phyloP scores from a whole-genome alignment of 2,888 invertebrate species.

The Patella caerulea region DNA sequence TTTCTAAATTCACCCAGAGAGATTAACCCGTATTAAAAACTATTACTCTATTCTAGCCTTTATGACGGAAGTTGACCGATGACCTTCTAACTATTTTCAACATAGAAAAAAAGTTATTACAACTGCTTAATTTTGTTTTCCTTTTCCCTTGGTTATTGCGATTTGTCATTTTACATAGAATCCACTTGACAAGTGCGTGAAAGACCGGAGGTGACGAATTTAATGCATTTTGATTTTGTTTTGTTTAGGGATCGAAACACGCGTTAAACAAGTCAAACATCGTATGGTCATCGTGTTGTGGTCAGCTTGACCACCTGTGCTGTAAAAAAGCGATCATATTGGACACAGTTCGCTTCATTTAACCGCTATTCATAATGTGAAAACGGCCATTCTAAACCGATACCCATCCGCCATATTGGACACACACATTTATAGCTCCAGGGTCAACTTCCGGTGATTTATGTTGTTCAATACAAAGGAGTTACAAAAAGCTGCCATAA shows the following conservation, averaged over 20 bases:
- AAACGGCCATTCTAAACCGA: neutral
- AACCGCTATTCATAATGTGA: neutral
- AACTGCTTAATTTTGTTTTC: neutral
- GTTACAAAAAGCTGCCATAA: constrained; percentile 4
- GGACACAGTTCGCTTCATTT: neutral
- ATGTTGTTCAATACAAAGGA: constrained; percentile 2
- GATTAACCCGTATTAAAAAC: neutral
- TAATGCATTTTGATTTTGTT: constrained; percentile 11
- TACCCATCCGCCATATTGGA: neutral
- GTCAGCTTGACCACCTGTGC: neutral
- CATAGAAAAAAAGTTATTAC: neutral
- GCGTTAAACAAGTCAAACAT: constrained; percentile 10
- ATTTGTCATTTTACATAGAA: neutral
- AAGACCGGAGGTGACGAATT: neutral
- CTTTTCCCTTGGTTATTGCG: neutral
- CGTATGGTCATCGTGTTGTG: neutral
- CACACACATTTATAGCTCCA: neutral
- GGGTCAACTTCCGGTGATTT: constrained; percentile 13
- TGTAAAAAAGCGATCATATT: neutral
- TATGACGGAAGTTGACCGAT: neutral
- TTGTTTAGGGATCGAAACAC: neutral
- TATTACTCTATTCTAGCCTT: neutral
- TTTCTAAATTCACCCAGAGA: neutral
- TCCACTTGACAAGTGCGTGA: neutral
- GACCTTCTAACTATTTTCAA: neutral